Evolutionary conservation across 2,113 vertebrate species (phyloP), one percentile per base, ranked within the genome.

Genomic region (Podocnemis expansa): DNA sequence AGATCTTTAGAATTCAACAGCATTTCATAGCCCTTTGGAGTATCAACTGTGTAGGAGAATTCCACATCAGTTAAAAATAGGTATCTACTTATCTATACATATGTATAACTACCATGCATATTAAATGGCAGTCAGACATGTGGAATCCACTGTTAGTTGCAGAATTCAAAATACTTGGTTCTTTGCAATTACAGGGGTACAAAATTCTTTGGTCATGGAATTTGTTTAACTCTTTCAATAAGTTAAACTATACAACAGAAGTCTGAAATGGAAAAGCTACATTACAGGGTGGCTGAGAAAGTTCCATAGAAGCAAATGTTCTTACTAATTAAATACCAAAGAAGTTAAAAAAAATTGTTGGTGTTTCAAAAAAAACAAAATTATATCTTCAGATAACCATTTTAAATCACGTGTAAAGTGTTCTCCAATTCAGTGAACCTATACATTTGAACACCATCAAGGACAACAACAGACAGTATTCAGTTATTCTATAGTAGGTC

Each of bases 151-250:
- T 88, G 24, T 76, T 51, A 88, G 67, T 63, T 84, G 75, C 75
- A 82, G 82, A 93, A 96, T 82, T 54, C 45, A 82, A 89, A 52
- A 63, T 49, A 56, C 34, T 87, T 52, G 78, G 82, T n/a, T 79
- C 87, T 95, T 55, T 80, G 51, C 49, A 96, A 58, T 87, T 63
- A 87, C 10, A 81, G 27, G 29, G 55, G 54, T 84, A 90, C 85
- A 78, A 80, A 91, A 95, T 88, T 88, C 85, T 89, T 82, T 79
- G 47, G 10, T 58, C 96, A 81, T 52, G 78, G 83, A 94, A 96
- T 91, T 79, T 80, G 38, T 75, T 27, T 29, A 76, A n/a, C 12
- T 67, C 88, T 81, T 94, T 79, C 92, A 85, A 43, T 80, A 19
- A 82, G 73, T 47, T 93, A 73, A 67, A 58, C 83, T 84, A 83